A percentile compares a stretch with the other conserved stretches of the same genome.
Evolutionary conservation across 2,797 vertebrate species (phyloP).

Genomic region (Oreochromis mossambicus): DNA sequence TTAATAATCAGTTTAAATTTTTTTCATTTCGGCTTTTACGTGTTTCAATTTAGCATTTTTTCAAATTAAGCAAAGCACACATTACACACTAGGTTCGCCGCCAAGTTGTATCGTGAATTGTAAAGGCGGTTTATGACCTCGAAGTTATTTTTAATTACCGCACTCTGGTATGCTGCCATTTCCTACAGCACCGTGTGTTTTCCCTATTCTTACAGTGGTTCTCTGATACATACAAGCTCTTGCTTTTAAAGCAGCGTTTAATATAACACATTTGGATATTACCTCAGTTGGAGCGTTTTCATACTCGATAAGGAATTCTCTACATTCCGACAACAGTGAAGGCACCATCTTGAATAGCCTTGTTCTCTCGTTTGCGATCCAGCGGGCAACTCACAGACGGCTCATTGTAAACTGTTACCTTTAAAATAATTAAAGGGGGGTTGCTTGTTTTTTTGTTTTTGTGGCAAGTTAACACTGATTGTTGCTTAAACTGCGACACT

Average conservation of each 20-base stretch:
- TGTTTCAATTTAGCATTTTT: background rate
- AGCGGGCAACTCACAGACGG: background rate
- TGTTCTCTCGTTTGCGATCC: background rate
- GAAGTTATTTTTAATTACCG: background rate
- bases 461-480: background rate
- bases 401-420: background rate
- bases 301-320: accelerated
- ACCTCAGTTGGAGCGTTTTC: background rate
- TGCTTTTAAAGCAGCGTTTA: background rate
- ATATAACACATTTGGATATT: background rate
- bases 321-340: background rate
- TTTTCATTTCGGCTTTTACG: accelerated
- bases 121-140: background rate
- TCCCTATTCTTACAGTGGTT: background rate
- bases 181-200: background rate
- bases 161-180: background rate
- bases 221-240: background rate
- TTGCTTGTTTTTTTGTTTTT: background rate
- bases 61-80: background rate
- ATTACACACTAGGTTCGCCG: background rate
- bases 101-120: background rate
- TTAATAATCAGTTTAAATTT: accelerated
- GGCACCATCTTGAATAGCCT: background rate
- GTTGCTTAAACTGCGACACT: background rate
- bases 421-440: background rate